Base-by-base conservation (phyloP, 2,797 vertebrate species). In the Diglossa cyanea region DNA sequence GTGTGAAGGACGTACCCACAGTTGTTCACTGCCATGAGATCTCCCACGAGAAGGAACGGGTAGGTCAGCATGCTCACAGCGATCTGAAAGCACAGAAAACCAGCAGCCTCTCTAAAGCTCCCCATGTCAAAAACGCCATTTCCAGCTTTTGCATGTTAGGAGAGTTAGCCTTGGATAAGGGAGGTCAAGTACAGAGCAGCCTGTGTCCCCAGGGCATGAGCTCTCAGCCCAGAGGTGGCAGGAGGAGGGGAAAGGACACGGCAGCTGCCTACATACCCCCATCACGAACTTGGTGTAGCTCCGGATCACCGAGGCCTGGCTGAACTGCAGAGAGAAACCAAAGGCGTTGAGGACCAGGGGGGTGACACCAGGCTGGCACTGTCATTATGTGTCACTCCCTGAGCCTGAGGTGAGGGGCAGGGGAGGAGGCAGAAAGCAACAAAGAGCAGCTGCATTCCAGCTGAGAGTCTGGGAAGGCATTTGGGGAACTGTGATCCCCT, bases 251-350 rank as follows among this genome's bases (percentile, higher is more conserved):
- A 28, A 72, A 39, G 9, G 57, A 53, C 3, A 5, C 47, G n/a
- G 55, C 47, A 35, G 55, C 14, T 68, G 72, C 82, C 92, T 95
- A 98, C 98, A 0, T 97, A 99, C 98, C 74, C 98, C 98, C 98
- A 99, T 99, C 85, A 99, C 98, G 53, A 99, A 99, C 87, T 98
- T 99, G 3, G 98, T 98, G 97, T 99, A 99, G 97, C 98, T 99
- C 77, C 98, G 98, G 48, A 99, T 97, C 82, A 98, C 98, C 5
- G 98, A 97, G 6, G 98, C 98, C 92, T 99, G 98, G 96, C 97
- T 98, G 97, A 99, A 98, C 99, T 99, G 98, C 47, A 39, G 97
- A 74, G 93, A 91, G 85, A 96, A 94, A 88, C 24, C 70, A 75
- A 55, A 66, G 51, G 40, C 2, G 1, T 11, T 74, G 90, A 45